Conservation (phyloP, 1,140 invertebrate species). For the Pseudomyrmex cubaensis region DNA sequence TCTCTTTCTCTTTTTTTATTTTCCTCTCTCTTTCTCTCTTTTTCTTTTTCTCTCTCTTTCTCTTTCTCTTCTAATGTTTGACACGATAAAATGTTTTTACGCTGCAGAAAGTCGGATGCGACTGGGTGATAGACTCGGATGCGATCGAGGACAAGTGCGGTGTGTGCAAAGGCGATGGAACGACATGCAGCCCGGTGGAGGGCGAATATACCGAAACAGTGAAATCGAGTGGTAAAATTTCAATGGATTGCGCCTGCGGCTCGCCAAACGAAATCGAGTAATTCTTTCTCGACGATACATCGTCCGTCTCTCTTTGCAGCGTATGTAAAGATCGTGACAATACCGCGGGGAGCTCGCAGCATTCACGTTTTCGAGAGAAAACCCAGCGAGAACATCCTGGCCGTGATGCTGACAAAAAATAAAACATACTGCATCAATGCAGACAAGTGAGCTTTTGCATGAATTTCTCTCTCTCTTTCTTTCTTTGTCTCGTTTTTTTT, state of each 20-base stretch:
- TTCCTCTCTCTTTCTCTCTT: neutral
- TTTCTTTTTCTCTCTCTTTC: neutral
- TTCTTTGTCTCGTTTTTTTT: neutral
- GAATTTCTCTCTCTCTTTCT: neutral
- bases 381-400: constrained; percentile 80
- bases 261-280: neutral
- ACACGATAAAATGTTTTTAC: neutral
- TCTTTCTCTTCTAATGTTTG: neutral
- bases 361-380: constrained; percentile 79
- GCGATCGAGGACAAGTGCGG: constrained; percentile 90
- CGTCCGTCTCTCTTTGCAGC: constrained; percentile 67
- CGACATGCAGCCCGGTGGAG: constrained; percentile 85
- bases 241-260: neutral
- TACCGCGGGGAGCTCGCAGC: constrained; percentile 83
- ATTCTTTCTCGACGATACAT: constrained; percentile 15
- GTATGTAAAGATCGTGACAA: constrained; percentile 81
- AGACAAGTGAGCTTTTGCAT: constrained; percentile 78
- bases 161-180: constrained; percentile 89
- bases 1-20: neutral
- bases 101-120: constrained; percentile 88
- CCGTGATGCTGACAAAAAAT: constrained; percentile 76
- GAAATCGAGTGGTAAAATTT: constrained; percentile 38
- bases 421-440: constrained; percentile 83
- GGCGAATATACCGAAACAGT: constrained; percentile 75
- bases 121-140: constrained; percentile 88